Evolutionary conservation across 1,140 invertebrate genomes (phyloP).

Genomic region (Drosophila sproati): DNA sequence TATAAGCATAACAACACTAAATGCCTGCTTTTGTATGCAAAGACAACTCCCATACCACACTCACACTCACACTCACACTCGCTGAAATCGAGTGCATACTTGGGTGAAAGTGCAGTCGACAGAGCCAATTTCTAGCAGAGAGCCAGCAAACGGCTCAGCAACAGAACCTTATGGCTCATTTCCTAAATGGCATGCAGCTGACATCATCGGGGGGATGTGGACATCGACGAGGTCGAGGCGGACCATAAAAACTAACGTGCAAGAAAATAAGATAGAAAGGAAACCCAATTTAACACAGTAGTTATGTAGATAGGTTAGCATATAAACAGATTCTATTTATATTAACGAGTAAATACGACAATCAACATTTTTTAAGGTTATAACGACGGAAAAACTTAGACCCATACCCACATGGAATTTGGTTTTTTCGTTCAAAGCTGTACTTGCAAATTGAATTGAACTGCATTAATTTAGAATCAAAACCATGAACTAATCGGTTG

Average conservation of each 20-base stretch:
- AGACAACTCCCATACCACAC: constrained; percentile 45
- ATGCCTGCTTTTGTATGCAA: constrained; percentile 80
- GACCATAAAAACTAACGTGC: constrained; percentile 50
- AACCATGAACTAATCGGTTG: no score
- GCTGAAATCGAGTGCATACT: constrained; percentile 78
- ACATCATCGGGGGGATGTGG: constrained; percentile 25
- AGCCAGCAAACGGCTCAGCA: constrained; percentile 34
- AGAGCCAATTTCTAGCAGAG: constrained; percentile 61
- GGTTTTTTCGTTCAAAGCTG: no score
- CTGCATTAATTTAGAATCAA: no score
- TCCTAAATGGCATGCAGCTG: constrained; percentile 74
- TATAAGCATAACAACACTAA: constrained; percentile 81
- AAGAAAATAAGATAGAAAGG: neutral
- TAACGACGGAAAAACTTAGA: no score
- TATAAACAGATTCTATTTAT: neutral
- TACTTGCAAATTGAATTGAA: no score
- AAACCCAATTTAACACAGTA: neutral
- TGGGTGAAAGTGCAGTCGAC: constrained; percentile 68
- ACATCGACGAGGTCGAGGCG: constrained; percentile 23
- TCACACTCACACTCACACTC: constrained; percentile 27
- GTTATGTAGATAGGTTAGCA: neutral
- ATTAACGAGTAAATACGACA: no score
- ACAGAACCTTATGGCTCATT: constrained; percentile 77
- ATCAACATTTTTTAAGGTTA: no score
- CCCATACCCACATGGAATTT: no score